These are phyloP conservation scores for Mylabris sibirica DNA, from an alignment of 2,888 invertebrate genomes.

Conservation along the genomic window DNA sequence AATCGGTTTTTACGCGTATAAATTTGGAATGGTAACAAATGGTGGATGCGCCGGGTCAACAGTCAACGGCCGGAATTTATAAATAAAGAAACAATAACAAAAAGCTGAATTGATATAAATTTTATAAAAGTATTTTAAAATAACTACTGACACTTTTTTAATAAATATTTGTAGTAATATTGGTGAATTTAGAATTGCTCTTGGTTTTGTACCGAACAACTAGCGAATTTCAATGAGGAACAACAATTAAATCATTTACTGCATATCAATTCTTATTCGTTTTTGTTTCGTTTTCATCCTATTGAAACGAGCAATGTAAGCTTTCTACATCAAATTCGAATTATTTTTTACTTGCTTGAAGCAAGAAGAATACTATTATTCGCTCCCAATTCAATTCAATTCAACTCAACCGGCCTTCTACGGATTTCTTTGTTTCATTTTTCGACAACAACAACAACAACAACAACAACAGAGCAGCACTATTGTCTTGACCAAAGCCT, in stretches of 20 bases:
- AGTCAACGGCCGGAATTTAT: neutral
- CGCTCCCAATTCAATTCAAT: neutral
- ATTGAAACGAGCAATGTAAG: neutral
- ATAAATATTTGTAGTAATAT: neutral
- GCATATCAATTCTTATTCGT: neutral
- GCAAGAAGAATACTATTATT: neutral
- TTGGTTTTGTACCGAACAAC: neutral
- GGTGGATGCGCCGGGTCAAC: slow-evolving; percentile 2
- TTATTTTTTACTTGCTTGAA: neutral
- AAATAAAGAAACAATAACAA: neutral
- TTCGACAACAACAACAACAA: slow-evolving; percentile 1
- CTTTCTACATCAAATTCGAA: neutral
- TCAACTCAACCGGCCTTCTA: neutral
- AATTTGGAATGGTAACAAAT: neutral
- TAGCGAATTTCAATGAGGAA: neutral
- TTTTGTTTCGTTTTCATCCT: neutral
- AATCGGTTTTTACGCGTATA: neutral
- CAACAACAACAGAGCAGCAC: neutral
- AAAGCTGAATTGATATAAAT: neutral
- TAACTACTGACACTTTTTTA: neutral
- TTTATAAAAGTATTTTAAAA: neutral
- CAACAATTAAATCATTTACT: neutral
- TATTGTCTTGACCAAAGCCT: neutral
- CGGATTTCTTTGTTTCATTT: slow-evolving; percentile 2
- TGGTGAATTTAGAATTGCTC: neutral